Percentiles rank a stretch among this genome's conserved stretches.
Conservation (phyloP, 2,113 vertebrate genomes). For the Coturnix japonica region DNA sequence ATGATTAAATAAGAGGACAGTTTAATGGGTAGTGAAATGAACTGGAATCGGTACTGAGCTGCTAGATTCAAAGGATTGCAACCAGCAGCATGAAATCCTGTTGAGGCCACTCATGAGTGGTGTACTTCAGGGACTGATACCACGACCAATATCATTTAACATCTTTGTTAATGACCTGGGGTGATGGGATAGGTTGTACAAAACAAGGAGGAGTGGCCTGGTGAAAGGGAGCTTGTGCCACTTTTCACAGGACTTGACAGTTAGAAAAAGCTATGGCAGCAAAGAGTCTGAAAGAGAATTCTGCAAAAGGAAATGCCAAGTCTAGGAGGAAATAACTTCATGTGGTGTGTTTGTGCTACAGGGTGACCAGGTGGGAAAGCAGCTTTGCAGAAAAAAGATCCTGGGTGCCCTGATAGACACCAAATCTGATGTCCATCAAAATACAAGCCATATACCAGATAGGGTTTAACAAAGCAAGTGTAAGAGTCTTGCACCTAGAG, state of each 20-base stretch:
- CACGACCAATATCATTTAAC: neutral
- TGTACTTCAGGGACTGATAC: neutral
- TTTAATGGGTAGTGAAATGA: neutral
- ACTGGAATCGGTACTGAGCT: neutral
- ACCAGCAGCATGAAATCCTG: neutral
- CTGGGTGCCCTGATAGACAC: too few relatives aligned
- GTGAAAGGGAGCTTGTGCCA: neutral
- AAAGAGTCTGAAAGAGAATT: neutral
- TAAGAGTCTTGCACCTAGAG: too few relatives aligned
- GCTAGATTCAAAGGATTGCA: neutral
- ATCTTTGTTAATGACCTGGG: neutral
- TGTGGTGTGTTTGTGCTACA: accelerated
- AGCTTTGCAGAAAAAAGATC: neutral
- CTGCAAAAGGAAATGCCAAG: neutral
- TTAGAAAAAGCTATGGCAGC: neutral
- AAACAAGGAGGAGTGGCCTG: neutral
- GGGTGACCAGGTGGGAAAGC: neutral
- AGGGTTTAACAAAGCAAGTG: too few relatives aligned
- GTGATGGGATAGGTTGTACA: neutral
- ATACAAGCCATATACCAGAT: neutral
- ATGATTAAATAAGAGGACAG: neutral
- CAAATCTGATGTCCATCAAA: too few relatives aligned
- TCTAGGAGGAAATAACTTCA: neutral
- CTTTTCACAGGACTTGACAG: neutral
- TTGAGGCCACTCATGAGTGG: accelerated